These are phyloP conservation scores for Tragopan temminckii DNA, from an alignment of 2,797 vertebrate species.

Conservation along the genomic window DNA sequence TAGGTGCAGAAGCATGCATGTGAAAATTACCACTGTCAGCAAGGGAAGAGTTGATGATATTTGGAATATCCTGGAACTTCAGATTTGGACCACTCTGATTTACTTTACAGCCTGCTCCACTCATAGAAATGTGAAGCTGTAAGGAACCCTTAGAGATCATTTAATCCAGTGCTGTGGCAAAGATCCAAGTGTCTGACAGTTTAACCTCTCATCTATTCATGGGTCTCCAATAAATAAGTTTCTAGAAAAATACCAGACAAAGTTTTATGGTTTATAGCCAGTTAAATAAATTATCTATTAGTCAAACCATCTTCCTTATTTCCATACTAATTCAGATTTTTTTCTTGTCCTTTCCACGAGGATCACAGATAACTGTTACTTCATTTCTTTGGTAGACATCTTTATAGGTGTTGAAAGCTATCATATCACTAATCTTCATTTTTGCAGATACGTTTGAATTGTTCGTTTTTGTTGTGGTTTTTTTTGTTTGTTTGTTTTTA, in stretches of 20 bases:
- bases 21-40: neutral
- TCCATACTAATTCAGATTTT: neutral
- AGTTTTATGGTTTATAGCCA: neutral
- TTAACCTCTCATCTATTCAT: neutral
- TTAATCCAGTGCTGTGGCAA: conserved; percentile 19
- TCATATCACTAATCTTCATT: neutral
- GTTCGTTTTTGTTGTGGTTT: neutral
- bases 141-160: neutral
- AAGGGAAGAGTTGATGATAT: neutral
- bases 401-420: neutral
- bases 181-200: neutral
- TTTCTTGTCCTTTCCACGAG: neutral
- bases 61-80: neutral
- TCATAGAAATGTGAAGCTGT: neutral
- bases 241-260: neutral
- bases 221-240: neutral
- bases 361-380: neutral
- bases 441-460: neutral
- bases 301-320: neutral
- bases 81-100: conserved; percentile 10
- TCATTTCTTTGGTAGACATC: neutral
- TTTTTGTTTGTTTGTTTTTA: neutral
- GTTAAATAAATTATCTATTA: neutral
- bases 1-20: neutral
- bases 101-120: neutral